Percentiles rank a stretch among this genome's conserved stretches.
These are phyloP conservation scores for Oryzias javanicus DNA, from an alignment of 2,113 vertebrate species.

Conservation along the genomic window DNA sequence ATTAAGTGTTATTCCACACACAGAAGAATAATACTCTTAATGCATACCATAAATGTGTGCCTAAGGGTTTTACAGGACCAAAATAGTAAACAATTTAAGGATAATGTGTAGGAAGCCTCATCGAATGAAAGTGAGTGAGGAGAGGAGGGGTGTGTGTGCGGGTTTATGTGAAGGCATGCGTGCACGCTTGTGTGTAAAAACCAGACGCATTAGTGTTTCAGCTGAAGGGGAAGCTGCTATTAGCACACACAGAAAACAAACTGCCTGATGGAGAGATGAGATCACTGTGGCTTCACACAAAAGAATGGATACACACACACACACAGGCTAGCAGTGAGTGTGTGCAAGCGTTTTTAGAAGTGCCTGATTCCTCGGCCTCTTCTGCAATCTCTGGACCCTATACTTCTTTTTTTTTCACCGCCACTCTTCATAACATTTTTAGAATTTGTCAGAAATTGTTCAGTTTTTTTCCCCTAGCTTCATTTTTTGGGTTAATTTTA, in stretches of 20 bases:
- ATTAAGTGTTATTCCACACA: slow-evolving; percentile 51
- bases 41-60: slow-evolving; percentile 22
- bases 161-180: slow-evolving; percentile 5
- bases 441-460: too few species aligned
- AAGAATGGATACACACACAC: slow-evolving; percentile 66
- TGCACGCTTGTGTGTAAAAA: slow-evolving; percentile 4
- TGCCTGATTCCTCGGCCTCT: slow-evolving; percentile 6
- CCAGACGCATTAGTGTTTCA: too few species aligned
- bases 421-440: too few species aligned
- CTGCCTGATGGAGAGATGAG: slow-evolving; percentile 67
- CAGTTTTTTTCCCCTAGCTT: too few species aligned
- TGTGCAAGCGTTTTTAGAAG: slow-evolving; percentile 27
- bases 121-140: slow-evolving; percentile 21
- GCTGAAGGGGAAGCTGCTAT: slow-evolving; percentile 55
- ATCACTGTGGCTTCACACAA: slow-evolving; percentile 67
- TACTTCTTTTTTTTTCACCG: too few species aligned
- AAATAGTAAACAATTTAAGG: slow-evolving; percentile 14
- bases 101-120: slow-evolving; percentile 7
- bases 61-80: slow-evolving; percentile 26
- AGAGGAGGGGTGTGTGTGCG: slow-evolving; percentile 6
- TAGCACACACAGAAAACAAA: slow-evolving; percentile 54
- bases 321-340: slow-evolving; percentile 18
- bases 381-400: slow-evolving; percentile 6
- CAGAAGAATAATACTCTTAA: slow-evolving; percentile 22
- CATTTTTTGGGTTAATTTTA: too few species aligned